Evolutionary conservation across 2,888 invertebrate species (phyloP).

Genomic region (Dolichomitus sp.): DNA sequence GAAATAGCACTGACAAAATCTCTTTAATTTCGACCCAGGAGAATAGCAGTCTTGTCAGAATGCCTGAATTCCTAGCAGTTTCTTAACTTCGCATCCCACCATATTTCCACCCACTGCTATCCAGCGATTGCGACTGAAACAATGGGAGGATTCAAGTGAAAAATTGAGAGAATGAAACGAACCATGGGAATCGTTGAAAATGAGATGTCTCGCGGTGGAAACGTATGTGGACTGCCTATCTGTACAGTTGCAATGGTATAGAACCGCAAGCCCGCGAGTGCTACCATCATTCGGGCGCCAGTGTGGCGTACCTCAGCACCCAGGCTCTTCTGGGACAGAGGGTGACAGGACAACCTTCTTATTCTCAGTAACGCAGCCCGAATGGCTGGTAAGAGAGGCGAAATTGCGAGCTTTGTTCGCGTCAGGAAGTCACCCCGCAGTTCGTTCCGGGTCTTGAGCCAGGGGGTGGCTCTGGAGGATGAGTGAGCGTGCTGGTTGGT

Average conservation of each 20-base stretch:
- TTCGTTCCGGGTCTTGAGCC: slow-evolving; percentile 63
- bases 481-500: slow-evolving; percentile 30
- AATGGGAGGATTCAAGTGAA: slow-evolving; percentile 1
- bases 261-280: neutral
- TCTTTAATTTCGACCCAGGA: slow-evolving; percentile 31
- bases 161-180: slow-evolving; percentile 12
- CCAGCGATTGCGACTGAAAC: slow-evolving; percentile 24
- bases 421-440: slow-evolving; percentile 75
- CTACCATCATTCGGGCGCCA: slow-evolving; percentile 3
- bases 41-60: slow-evolving; percentile 18
- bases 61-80: neutral
- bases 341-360: slow-evolving; percentile 76
- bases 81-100: neutral
- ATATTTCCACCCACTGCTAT: neutral
- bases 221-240: slow-evolving; percentile 1
- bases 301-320: neutral
- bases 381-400: slow-evolving; percentile 74
- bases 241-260: neutral
- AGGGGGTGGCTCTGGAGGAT: slow-evolving; percentile 17
- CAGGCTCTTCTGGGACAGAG: slow-evolving; percentile 41
- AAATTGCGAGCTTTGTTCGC: slow-evolving; percentile 83
- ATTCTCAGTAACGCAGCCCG: slow-evolving; percentile 75
- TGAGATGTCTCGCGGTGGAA: slow-evolving; percentile 2
- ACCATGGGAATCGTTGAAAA: slow-evolving; percentile 19
- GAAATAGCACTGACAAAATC: slow-evolving; percentile 48